Evolutionary conservation across 2,797 vertebrate genomes (phyloP).

Genomic region (Micromesistius poutassou): DNA sequence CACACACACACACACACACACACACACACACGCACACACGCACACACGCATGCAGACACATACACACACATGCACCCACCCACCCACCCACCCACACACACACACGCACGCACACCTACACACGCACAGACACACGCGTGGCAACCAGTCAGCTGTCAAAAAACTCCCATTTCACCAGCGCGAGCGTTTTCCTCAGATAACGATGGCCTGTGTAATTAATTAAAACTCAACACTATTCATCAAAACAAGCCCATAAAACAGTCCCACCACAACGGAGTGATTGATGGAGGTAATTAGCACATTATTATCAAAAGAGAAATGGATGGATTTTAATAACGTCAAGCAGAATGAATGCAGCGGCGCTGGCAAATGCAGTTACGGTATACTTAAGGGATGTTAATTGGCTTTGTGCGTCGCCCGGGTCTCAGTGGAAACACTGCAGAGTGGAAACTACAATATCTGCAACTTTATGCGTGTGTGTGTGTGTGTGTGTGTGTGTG

Average conservation of each 20-base stretch:
- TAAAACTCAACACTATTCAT: slow-evolving; percentile 67
- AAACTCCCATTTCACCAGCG: slow-evolving; percentile 56
- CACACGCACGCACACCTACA: slow-evolving; percentile 28
- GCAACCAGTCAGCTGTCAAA: slow-evolving; percentile 26
- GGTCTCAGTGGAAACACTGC: slow-evolving; percentile 24
- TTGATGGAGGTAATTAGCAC: slow-evolving; percentile 68
- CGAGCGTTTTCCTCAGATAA: slow-evolving; percentile 60
- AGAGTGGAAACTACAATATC: slow-evolving; percentile 32
- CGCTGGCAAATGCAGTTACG: slow-evolving; percentile 61
- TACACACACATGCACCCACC: too few species aligned
- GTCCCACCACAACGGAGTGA: slow-evolving; percentile 33
- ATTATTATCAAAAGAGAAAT: slow-evolving; percentile 61
- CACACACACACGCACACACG: too few species aligned
- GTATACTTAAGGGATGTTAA: slow-evolving; percentile 53
- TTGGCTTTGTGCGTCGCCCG: slow-evolving; percentile 52
- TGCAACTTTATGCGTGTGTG: not conserved
- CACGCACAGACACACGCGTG: slow-evolving; percentile 23
- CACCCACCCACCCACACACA: not conserved
- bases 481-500: slow-evolving; percentile 10
- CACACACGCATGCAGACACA: too few species aligned
- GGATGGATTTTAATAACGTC: slow-evolving; percentile 62
- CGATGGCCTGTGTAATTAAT: slow-evolving; percentile 67
- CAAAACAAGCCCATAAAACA: slow-evolving; percentile 68
- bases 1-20: not conserved
- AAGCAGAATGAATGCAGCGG: slow-evolving; percentile 66